Evolutionary conservation across 2,113 vertebrate species (phyloP).

Genomic region (Pseudorectes ferrugineus): DNA sequence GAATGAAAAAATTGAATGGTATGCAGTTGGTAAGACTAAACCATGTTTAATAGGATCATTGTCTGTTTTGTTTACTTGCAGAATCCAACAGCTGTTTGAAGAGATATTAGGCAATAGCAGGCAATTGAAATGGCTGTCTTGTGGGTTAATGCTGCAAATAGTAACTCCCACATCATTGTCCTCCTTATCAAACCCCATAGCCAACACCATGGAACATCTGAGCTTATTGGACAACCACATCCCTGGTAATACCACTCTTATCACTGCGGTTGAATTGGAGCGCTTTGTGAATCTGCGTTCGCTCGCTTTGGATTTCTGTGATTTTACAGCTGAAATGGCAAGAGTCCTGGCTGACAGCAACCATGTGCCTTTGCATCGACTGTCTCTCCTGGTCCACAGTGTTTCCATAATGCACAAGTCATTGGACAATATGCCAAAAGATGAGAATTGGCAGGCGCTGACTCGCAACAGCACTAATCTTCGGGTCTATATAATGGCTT

Average conservation of each 20-base stretch:
- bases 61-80: conserved; percentile 71
- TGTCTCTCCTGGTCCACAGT: conserved; percentile 92
- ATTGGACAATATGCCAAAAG: conserved; percentile 87
- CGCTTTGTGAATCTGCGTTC: conserved; percentile 88
- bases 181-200: conserved; percentile 88
- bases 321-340: conserved; percentile 93
- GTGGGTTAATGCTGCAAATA: conserved; percentile 93
- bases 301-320: conserved; percentile 93
- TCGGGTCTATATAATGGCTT: conserved; percentile 94
- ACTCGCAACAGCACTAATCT: conserved; percentile 89
- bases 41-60: conserved; percentile 21
- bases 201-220: conserved; percentile 91
- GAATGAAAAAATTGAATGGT: neutral
- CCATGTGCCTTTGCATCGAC: conserved; percentile 91
- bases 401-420: conserved; percentile 89
- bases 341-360: conserved; percentile 85
- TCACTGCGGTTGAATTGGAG: conserved; percentile 86
- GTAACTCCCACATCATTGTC: conserved; percentile 91
- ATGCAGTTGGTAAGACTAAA: neutral
- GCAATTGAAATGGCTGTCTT: conserved; percentile 93
- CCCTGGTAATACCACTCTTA: conserved; percentile 80
- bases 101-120: conserved; percentile 94
- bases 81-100: conserved; percentile 94
- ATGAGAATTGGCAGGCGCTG: conserved; percentile 94
- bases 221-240: conserved; percentile 93